Conservation (phyloP, 2,797 vertebrate genomes). For the Sphenopsis melanotis region DNA sequence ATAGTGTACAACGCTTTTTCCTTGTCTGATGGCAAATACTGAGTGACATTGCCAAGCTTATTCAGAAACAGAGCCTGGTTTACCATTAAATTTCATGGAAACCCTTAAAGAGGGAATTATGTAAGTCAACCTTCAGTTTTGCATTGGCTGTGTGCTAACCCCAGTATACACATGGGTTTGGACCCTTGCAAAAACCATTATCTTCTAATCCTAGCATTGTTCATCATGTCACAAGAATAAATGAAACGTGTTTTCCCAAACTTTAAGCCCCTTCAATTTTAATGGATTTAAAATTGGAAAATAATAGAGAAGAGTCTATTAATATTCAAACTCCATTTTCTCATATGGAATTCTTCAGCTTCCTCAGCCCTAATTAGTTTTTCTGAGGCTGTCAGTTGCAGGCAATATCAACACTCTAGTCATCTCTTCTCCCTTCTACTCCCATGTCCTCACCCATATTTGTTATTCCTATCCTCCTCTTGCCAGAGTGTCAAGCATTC, state of each 20-base stretch:
- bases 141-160: background rate
- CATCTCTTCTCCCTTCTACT: background rate
- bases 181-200: background rate
- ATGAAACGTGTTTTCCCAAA: background rate
- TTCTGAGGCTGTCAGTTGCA: background rate
- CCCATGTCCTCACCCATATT: background rate
- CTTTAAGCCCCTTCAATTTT: background rate
- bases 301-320: background rate
- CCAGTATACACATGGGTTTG: background rate
- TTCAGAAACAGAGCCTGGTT: background rate
- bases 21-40: background rate
- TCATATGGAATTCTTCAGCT: slow-evolving; percentile 17
- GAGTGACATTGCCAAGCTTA: background rate
- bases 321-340: slow-evolving; percentile 33
- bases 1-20: background rate
- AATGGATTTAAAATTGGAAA: slow-evolving; percentile 12
- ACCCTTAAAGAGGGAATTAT: background rate
- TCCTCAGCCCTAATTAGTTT: slow-evolving; percentile 27
- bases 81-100: background rate
- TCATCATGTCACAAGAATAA: background rate
- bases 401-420: background rate
- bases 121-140: background rate
- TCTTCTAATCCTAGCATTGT: background rate
- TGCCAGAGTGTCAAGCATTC: background rate
- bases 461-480: background rate